Evolutionary conservation across 1,140 invertebrate genomes (phyloP).

Genomic region (Drosophila arawakana): DNA sequence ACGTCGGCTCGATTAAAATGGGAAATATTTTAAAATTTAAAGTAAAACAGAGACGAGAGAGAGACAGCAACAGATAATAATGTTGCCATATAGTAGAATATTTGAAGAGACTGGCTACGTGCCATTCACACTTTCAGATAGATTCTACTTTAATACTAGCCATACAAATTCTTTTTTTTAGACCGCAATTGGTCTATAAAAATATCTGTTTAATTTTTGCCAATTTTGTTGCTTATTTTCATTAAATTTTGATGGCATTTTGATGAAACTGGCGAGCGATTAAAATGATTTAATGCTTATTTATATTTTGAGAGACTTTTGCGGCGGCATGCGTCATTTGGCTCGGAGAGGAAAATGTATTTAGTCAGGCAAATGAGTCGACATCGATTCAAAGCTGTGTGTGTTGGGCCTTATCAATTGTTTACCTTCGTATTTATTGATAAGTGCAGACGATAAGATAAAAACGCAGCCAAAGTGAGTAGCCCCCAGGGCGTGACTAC

Average conservation of each 20-base stretch:
- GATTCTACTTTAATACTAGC: background rate
- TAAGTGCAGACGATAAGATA: constrained; percentile 46
- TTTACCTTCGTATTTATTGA: constrained; percentile 37
- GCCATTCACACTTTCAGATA: constrained; percentile 25
- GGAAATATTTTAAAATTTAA: constrained; percentile 25
- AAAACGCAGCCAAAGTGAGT: constrained; percentile 10
- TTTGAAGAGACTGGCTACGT: constrained; percentile 29
- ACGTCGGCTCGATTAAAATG: constrained; percentile 37
- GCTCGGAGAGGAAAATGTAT: background rate
- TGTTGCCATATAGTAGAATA: background rate
- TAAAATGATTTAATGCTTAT: constrained; percentile 28
- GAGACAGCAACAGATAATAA: background rate
- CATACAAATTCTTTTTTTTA: background rate
- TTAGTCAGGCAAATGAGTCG: constrained; percentile 41
- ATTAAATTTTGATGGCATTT: constrained; percentile 30
- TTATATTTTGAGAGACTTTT: constrained; percentile 26
- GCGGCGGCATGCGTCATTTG: constrained; percentile 15
- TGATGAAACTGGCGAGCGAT: constrained; percentile 28
- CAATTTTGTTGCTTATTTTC: constrained; percentile 13
- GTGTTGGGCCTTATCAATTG: constrained; percentile 25
- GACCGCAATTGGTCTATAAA: constrained; percentile 4
- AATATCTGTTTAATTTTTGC: constrained; percentile 8
- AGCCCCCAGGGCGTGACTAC: constrained; percentile 13
- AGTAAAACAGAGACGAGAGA: background rate
- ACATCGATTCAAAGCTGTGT: constrained; percentile 12